Base-by-base conservation (phyloP, 1,140 invertebrate species). In the Apis cerana region DNA sequence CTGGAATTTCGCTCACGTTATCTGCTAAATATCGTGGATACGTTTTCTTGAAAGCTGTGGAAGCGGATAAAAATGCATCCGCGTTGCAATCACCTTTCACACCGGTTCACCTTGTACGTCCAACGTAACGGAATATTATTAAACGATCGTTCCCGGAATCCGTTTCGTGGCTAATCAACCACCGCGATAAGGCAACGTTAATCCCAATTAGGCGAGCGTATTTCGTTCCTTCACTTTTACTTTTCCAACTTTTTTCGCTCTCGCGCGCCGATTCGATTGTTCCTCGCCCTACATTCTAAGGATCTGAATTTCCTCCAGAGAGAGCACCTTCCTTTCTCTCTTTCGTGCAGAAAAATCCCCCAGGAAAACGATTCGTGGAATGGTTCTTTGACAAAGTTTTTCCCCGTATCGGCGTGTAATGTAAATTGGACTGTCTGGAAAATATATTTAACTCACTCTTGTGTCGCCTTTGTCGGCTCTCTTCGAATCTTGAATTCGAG, bases 51-150 rank as follows among this genome's bases (percentile, higher is more conserved):
- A 88, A 82, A 88, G 86, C 56, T 52, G 65, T 84, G 65, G 75
- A 75, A 82, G 48, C 43, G 65, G 68, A 75, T 88, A 86, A 89
- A 89, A 88, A 88, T 88, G 87, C 78, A 89, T 88, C 86, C 87
- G 84, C 87, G 87, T 88, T 86, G 81, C 87, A 88, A 88, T 88
- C 81, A 89, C 87, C 87, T 89, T 89, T 89, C 87, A 89, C 87
- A 89, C 87, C 56, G 87, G 87, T 79, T 89, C 78, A 89, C 87
- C 87, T 89, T 89, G 87, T 89, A 86, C 84, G 86, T 89, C 84
- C 81, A 68, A 69, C 78, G 78, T 88, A 88, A 88, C 83, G 83
- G 87, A 89, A 89, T 86, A 89, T 86, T 88, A 86, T 89, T 88
- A 88, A 89, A 88, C 86, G 83, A 87, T 88, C 86, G 81, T 89